Conservation (phyloP, 2,888 invertebrate species). For the Chrysolina americana region DNA sequence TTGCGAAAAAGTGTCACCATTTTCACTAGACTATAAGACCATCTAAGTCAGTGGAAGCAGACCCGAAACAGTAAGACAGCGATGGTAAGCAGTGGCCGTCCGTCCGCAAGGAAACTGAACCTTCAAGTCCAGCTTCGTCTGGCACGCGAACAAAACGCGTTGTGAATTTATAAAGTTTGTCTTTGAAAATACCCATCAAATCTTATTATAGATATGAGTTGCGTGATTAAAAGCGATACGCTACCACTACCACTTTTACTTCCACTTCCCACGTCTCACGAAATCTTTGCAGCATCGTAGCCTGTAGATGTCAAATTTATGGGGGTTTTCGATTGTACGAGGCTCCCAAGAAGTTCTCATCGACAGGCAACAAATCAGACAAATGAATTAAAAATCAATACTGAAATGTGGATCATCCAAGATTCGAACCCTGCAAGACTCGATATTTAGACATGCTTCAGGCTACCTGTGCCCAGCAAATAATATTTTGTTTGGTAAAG, state of each 20-base stretch:
- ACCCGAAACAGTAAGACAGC: constrained; percentile 39
- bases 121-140: constrained; percentile 44
- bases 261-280: constrained; percentile 17
- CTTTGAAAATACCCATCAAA: constrained; percentile 44
- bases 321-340: not conserved
- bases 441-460: too few species aligned
- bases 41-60: constrained; percentile 32
- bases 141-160: constrained; percentile 56
- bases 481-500: too few species aligned
- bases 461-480: too few species aligned
- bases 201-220: constrained; percentile 25
- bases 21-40: constrained; percentile 34
- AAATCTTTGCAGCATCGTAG: not conserved
- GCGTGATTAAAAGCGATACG: constrained; percentile 22
- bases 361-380: too few species aligned
- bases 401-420: too few species aligned
- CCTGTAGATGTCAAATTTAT: not conserved
- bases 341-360: not conserved
- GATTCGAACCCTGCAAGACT: too few species aligned
- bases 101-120: constrained; percentile 36
- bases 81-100: constrained; percentile 31
- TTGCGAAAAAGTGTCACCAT: not conserved
- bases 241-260: constrained; percentile 10
- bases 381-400: too few species aligned
- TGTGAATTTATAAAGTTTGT: constrained; percentile 48